These are phyloP conservation scores for Spinibarbus caldwelli DNA, from an alignment of 2,797 vertebrate species.

Conservation along the genomic window DNA sequence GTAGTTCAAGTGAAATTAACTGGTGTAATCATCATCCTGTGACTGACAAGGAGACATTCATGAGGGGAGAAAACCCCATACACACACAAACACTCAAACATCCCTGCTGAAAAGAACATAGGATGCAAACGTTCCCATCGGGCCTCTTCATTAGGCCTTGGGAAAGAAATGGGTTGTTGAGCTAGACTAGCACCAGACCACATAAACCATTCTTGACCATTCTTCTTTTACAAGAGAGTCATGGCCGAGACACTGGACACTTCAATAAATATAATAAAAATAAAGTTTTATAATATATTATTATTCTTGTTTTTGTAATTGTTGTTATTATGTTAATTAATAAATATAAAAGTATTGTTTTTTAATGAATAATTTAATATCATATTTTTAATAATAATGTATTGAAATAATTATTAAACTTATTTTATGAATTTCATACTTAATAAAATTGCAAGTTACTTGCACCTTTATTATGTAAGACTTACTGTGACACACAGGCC, in stretches of 20 bases:
- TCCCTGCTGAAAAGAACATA: slow-evolving; percentile 16
- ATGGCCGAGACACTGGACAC: no score
- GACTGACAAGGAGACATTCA: slow-evolving; percentile 69
- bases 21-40: slow-evolving; percentile 71
- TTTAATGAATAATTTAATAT: background rate
- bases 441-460: background rate
- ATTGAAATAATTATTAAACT: background rate
- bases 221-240: background rate
- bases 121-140: background rate
- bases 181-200: slow-evolving; percentile 47
- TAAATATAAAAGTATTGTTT: background rate
- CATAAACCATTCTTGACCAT: background rate
- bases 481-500: background rate
- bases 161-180: background rate
- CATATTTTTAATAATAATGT: background rate
- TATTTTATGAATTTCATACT: background rate
- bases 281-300: background rate
- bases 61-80: slow-evolving; percentile 48
- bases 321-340: background rate
- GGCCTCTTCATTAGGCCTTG: slow-evolving; percentile 15
- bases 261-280: background rate
- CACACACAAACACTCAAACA: no score
- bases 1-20: slow-evolving; percentile 74
- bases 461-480: background rate
- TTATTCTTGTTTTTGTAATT: background rate